These are phyloP conservation scores for Dynastes maya DNA, from an alignment of 2,888 invertebrate genomes.

Conservation along the genomic window DNA sequence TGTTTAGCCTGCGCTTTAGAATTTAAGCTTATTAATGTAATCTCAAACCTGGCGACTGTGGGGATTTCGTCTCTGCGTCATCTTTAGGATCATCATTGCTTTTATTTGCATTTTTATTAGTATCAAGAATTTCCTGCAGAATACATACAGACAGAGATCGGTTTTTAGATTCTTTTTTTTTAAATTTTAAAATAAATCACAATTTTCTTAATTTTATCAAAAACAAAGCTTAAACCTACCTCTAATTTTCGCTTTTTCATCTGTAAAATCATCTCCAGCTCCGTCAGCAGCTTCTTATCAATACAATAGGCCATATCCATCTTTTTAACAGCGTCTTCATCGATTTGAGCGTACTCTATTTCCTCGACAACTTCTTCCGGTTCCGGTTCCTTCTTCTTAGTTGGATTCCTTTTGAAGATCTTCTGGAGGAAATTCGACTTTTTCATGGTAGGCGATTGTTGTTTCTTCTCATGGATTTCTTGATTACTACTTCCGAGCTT, in stretches of 20 bases:
- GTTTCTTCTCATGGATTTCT: constrained; percentile 15
- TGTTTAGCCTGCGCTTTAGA: neutral
- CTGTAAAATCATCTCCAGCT: constrained; percentile 63
- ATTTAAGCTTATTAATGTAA: neutral
- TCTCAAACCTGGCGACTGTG: neutral
- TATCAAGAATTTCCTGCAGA: neutral
- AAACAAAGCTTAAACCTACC: constrained; percentile 50
- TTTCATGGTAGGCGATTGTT: constrained; percentile 27
- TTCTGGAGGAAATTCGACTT: constrained; percentile 52
- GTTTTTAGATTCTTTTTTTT: neutral
- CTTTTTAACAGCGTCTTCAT: constrained; percentile 50
- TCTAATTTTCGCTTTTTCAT: constrained; percentile 59
- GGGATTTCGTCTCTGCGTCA: neutral
- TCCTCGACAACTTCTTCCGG: constrained; percentile 54
- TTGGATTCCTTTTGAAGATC: constrained; percentile 44
- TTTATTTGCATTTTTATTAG: neutral
- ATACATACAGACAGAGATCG: neutral
- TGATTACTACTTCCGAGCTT: neutral
- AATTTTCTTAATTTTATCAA: neutral
- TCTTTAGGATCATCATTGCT: neutral
- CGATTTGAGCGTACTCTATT: constrained; percentile 59
- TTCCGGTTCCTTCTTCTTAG: constrained; percentile 25
- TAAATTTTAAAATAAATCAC: neutral
- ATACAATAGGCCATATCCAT: constrained; percentile 46
- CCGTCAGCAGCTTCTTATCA: constrained; percentile 61